A percentile compares a stretch with the other conserved stretches of the same genome.
These are phyloP conservation scores for Augiades crinisus DNA, from an alignment of 2,888 invertebrate species.

Conservation along the genomic window DNA sequence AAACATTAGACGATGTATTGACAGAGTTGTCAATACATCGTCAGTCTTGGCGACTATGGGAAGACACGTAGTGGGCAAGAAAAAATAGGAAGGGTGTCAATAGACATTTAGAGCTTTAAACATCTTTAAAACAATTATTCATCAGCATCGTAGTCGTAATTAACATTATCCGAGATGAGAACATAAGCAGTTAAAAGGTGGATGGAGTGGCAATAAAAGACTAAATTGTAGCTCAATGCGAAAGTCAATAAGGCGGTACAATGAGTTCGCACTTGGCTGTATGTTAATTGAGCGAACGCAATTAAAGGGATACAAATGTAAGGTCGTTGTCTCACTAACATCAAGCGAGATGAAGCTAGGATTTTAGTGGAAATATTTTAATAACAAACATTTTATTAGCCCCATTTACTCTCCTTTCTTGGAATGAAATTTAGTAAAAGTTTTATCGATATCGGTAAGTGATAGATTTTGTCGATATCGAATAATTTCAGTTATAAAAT, in stretches of 20 bases:
- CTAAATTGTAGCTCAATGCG: conserved; percentile 12
- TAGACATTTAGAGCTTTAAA: neutral
- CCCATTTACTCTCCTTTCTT: too few species aligned
- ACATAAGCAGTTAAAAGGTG: conserved; percentile 21
- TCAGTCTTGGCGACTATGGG: too few species aligned
- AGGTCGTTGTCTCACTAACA: neutral
- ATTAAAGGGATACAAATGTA: conserved; percentile 36
- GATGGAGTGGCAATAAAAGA: conserved; percentile 24
- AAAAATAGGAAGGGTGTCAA: too few species aligned
- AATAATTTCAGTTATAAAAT: too few species aligned
- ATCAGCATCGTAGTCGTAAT: neutral
- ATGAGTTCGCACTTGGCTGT: conserved; percentile 30
- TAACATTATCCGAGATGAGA: conserved; percentile 11
- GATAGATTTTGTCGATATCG: too few species aligned
- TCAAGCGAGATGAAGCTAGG: neutral
- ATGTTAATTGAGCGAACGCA: conserved; percentile 38
- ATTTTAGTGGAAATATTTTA: too few species aligned
- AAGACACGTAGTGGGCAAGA: too few species aligned
- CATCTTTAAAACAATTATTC: neutral
- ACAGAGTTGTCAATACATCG: too few species aligned
- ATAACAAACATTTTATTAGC: too few species aligned
- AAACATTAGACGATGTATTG: too few species aligned
- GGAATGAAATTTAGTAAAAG: too few species aligned
- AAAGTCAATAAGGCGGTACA: conserved; percentile 20
- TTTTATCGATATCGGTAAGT: too few species aligned